Evolutionary conservation across 1,140 invertebrate species (phyloP), one percentile per base, ranked within the genome.

Genomic region (Mesaphorura yosii): DNA sequence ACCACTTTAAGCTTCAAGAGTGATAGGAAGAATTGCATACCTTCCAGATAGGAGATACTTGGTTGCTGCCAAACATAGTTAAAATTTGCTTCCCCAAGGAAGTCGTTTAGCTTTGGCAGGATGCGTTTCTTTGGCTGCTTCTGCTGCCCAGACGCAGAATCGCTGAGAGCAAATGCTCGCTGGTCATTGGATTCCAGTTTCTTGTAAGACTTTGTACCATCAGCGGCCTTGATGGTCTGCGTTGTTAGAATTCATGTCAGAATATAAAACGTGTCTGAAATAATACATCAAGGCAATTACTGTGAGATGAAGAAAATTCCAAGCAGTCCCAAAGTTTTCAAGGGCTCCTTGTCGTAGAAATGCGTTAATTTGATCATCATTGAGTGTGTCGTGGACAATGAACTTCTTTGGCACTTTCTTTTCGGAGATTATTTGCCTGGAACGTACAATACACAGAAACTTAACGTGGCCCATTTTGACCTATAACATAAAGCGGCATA

Each of bases 271-370:
- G 17, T 45, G 20, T 42, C 28, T 29, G 27, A 41, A 50, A 41
- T 44, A 25, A 15, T 40, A 46, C 48, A 22, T 48, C n/a, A 42
- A 29, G 22, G n/a, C 22, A 48, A 52, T 46, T 23, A 77, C 76
- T 64, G 68, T 70, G 51, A 81, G 72, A 66, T 76, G 73, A 60
- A 80, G 69, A 66, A 76, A 78, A 62, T 72, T 69, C 75, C 76
- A 80, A 17, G 70, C 70, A 64, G 72, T 67, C 56, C 72, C 73
- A 50, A 77, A 68, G 65, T 71, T 72, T 66, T 79, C 75, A 64
- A 26, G 38, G 49, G 51, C 57, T 28, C 75, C 72, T 59, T 72
- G 71, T 64, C 74, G 70, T 41, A 72, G 55, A 66, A 70, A 72
- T 59, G 74, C 72, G 58, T 71, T 63, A 51, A 72, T 66, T 67